phyloP scores from a whole-genome alignment of 2,888 invertebrate species.

The Neoitamus cyanurus region DNA sequence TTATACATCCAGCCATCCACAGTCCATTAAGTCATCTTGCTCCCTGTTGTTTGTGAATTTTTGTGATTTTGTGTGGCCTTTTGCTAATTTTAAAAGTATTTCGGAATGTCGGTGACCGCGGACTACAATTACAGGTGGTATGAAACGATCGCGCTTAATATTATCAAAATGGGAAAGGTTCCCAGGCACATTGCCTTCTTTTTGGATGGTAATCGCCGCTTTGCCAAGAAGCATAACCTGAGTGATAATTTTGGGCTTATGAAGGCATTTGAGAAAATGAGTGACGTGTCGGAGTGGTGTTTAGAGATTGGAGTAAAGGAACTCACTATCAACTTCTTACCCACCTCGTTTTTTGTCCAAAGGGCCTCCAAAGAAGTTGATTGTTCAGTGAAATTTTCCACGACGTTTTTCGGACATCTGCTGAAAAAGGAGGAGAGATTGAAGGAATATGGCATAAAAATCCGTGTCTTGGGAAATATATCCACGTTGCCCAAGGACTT shows the following conservation, averaged over 20 bases:
- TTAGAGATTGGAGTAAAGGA: conserved; percentile 89
- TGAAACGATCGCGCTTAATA: conserved; percentile 77
- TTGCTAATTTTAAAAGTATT: background rate
- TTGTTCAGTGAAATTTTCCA: conserved; percentile 86
- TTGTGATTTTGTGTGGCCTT: no score
- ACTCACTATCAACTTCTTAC: conserved; percentile 98
- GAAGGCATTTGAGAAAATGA: conserved; percentile 83
- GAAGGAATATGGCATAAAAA: conserved; percentile 83
- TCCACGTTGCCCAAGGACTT: conserved; percentile 83
- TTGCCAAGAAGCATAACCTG: conserved; percentile 83
- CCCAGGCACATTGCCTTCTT: conserved; percentile 96
- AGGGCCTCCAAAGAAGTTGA: conserved; percentile 90
- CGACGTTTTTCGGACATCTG: conserved; percentile 84
- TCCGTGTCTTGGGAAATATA: conserved; percentile 89
- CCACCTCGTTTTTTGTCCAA: conserved; percentile 98
- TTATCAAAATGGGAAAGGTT: conserved; percentile 83
- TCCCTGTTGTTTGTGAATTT: background rate
- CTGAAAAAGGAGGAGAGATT: conserved; percentile 86
- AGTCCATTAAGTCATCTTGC: background rate
- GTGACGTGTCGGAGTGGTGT: conserved; percentile 86
- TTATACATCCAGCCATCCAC: background rate
- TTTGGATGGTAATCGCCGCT: conserved; percentile 98
- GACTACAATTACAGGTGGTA: conserved; percentile 80
- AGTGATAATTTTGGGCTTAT: conserved; percentile 84
- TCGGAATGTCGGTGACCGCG: conserved; percentile 75